Evolutionary conservation across 2,888 invertebrate genomes (phyloP).

Genomic region (Aphodius granarius): DNA sequence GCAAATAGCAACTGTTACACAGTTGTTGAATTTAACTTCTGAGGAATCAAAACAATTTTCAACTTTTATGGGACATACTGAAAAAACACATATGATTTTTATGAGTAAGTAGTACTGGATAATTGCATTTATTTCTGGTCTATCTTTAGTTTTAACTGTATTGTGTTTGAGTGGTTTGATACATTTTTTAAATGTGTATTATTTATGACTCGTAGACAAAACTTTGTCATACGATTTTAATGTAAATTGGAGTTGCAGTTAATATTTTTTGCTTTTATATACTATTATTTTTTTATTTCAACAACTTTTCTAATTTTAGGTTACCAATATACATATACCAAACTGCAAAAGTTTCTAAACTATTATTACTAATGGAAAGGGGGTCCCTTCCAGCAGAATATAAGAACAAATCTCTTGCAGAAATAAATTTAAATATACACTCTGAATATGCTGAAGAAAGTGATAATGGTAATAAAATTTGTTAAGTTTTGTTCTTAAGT

Average conservation of each 20-base stretch:
- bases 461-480: constrained; percentile 10
- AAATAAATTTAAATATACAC: constrained; percentile 26
- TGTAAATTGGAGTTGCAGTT: constrained; percentile 1
- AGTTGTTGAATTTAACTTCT: constrained; percentile 34
- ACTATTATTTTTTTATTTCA: too few relatives aligned
- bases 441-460: constrained; percentile 26
- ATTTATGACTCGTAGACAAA: neutral
- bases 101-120: constrained; percentile 24
- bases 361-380: constrained; percentile 36
- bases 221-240: neutral
- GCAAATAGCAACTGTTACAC: constrained; percentile 38
- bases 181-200: neutral
- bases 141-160: too few relatives aligned
- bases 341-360: constrained; percentile 36
- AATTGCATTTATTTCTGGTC: too few relatives aligned
- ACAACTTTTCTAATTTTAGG: constrained; percentile 19
- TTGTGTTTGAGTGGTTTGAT: too few relatives aligned
- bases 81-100: constrained; percentile 34
- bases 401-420: constrained; percentile 29
- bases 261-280: neutral
- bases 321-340: constrained; percentile 37
- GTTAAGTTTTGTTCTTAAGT: too few relatives aligned
- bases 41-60: constrained; percentile 32
- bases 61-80: constrained; percentile 33
- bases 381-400: constrained; percentile 30